Percentiles rank a stretch among this genome's conserved stretches.
phyloP scores from a whole-genome alignment of 2,797 vertebrate genomes.

The Sebastolobus alascanus region DNA sequence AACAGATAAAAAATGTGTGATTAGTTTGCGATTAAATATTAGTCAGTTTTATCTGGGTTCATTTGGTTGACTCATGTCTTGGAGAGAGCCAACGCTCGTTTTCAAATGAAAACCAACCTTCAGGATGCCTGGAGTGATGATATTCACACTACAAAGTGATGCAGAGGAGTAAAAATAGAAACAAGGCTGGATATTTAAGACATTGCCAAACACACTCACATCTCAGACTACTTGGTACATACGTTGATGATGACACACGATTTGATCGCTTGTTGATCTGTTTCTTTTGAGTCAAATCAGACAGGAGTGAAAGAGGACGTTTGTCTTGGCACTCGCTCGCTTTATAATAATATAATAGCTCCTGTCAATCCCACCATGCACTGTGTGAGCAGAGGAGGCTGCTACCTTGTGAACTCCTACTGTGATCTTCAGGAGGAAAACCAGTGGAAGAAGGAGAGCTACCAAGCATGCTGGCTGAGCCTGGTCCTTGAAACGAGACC shows the following conservation, averaged over 20 bases:
- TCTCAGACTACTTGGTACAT: conserved; percentile 33
- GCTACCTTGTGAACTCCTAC: conserved; percentile 71
- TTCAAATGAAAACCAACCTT: conserved; percentile 71
- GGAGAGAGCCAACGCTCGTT: conserved; percentile 38
- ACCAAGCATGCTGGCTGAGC: conserved; percentile 67
- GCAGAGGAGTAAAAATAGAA: conserved; percentile 72
- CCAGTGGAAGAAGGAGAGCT: conserved; percentile 67
- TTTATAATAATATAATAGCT: neutral
- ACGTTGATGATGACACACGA: neutral
- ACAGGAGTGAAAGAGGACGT: neutral
- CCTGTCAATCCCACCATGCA: conserved; percentile 44
- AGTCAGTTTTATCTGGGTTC: conserved; percentile 4
- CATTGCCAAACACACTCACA: conserved; percentile 35
- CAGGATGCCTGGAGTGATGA: conserved; percentile 40
- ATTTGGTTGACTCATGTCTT: conserved; percentile 21
- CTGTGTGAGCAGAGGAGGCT: conserved; percentile 69
- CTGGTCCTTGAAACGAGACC: conserved; percentile 71
- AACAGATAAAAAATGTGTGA: too few relatives aligned
- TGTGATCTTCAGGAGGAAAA: conserved; percentile 71
- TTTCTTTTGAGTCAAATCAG: neutral
- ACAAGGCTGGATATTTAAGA: conserved; percentile 69
- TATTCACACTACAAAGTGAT: conserved; percentile 69
- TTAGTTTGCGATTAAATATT: too few relatives aligned
- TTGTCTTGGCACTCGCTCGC: neutral
- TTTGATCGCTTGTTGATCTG: neutral